These are phyloP conservation scores for Chaetodon trifasciatus DNA, from an alignment of 2,797 vertebrate genomes.

Conservation along the genomic window DNA sequence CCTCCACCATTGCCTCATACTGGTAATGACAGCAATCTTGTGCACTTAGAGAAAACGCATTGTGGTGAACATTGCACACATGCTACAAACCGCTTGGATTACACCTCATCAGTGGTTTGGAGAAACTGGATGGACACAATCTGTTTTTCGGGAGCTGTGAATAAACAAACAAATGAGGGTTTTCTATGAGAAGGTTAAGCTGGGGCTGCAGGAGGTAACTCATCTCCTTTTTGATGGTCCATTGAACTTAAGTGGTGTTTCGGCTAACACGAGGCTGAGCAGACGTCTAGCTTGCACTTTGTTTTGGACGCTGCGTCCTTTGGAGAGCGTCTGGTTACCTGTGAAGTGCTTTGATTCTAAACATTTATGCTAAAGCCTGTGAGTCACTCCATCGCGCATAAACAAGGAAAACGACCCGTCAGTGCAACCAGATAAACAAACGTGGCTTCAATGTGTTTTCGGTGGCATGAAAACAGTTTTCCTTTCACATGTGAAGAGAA, in stretches of 20 bases:
- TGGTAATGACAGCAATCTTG: neutral
- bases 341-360: neutral
- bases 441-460: constrained; percentile 9
- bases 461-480: neutral
- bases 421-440: constrained; percentile 34
- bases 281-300: neutral
- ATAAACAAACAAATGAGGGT: neutral
- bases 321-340: neutral
- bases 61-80: neutral
- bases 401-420: constrained; percentile 6
- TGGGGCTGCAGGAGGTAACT: neutral
- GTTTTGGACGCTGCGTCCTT: neutral
- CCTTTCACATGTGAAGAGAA: constrained; percentile 6
- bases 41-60: neutral
- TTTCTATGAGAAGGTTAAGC: neutral
- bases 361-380: neutral
- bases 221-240: constrained; percentile 34
- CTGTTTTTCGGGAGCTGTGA: neutral
- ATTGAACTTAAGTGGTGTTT: constrained; percentile 12
- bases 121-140: neutral
- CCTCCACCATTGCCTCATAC: neutral
- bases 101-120: neutral
- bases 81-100: neutral
- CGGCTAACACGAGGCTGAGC: neutral
- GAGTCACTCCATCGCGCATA: constrained; percentile 2